Base-by-base conservation (phyloP, 1,140 invertebrate genomes). In the Drosophila tsacasi region DNA sequence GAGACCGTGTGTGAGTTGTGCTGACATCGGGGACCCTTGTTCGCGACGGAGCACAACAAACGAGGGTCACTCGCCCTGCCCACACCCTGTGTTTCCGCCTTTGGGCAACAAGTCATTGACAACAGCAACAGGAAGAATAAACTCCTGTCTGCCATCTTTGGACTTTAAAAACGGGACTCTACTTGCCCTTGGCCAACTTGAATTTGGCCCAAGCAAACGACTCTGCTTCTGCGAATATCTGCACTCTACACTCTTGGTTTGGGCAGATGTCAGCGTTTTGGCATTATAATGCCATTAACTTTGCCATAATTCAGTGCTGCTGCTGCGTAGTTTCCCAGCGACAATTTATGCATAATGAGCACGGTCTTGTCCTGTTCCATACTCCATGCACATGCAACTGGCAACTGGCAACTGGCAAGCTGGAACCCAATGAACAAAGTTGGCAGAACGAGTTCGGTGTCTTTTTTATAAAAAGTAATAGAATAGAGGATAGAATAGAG, bases 271-370 rank as follows among this genome's bases (percentile, higher is more conserved):
- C 71, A 57, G 27, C 75, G 60, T 66, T 81, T 82, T 84, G 81
- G 85, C 76, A 90, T 90, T 90, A 85, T 90, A 90, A 91, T 90
- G 79, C 81, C 81, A 90, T 90, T 90, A 90, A 82, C 82, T 90
- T 90, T 85, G 79, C 54, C 81, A 90, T 83, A 91, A 90, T 85
- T 90, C 83, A 90, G 82, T 77, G 82, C 78, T 78, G 63, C 79
- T 69, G 71, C 79, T 69, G 75, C 58, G 65, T 37, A 81, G 79
- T 79, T 81, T 68, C 81, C 67, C 76, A 85, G 72, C 67, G 67
- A 90, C 74, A 90, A 82, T 90, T 90, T 90, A 80, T 90, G 85
- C 72, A 90, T 91, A 90, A 91, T 90, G 85, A 90, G 85, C 78
- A 66, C 52, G 67, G 58, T 59, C 64, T 59, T 57, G 54, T 60